A percentile compares a stretch with the other conserved stretches of the same genome.
Evolutionary conservation across 2,888 invertebrate species (phyloP).

Genomic region (Lamproptera curius): DNA sequence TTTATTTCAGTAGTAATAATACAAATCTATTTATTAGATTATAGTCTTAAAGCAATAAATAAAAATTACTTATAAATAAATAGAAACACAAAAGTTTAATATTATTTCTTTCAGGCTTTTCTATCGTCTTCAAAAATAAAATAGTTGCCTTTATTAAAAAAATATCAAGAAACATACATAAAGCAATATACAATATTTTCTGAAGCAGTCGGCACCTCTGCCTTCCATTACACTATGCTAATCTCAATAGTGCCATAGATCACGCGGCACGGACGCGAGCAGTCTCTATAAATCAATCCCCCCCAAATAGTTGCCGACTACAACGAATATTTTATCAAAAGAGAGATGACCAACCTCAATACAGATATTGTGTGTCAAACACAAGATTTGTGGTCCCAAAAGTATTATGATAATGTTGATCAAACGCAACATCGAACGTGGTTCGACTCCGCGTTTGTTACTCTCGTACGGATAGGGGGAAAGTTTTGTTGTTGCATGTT

Average conservation of each 20-base stretch:
- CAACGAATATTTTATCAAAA: constrained; percentile 60
- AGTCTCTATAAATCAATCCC: constrained; percentile 64
- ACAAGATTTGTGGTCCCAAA: constrained; percentile 21
- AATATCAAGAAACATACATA: too few relatives aligned
- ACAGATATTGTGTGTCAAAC: constrained; percentile 30
- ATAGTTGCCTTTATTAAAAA: too few relatives aligned
- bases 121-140: too few relatives aligned
- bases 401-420: constrained; percentile 17
- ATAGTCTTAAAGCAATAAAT: too few relatives aligned
- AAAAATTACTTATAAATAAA: too few relatives aligned
- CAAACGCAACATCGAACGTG: not conserved
- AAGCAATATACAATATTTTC: not conserved
- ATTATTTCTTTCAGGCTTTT: too few relatives aligned
- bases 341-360: constrained; percentile 42
- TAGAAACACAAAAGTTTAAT: too few relatives aligned
- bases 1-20: too few relatives aligned
- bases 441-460: not conserved
- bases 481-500: too few relatives aligned
- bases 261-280: constrained; percentile 42
- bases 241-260: constrained; percentile 65
- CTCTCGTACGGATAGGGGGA: too few relatives aligned
- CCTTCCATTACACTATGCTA: constrained; percentile 41
- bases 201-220: constrained; percentile 24
- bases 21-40: too few relatives aligned
- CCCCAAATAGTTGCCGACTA: constrained; percentile 50